Percentiles rank a stretch among this genome's conserved stretches.
phyloP scores from a whole-genome alignment of 2,888 invertebrate genomes.

The Elegia similella region DNA sequence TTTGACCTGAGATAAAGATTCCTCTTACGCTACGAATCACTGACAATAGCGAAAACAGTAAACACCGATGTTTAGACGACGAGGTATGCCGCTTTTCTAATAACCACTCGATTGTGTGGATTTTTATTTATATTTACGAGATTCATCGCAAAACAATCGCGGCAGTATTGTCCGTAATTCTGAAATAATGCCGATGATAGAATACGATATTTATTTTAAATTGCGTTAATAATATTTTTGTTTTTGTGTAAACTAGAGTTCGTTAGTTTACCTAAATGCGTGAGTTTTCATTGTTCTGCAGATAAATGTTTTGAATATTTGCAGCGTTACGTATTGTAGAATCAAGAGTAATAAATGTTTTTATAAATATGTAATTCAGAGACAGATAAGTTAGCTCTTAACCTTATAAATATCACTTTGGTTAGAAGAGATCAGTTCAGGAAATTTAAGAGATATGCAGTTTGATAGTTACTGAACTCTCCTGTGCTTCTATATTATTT shows the following conservation, averaged over 20 bases:
- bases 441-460: too few species aligned
- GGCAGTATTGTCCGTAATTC: conserved; percentile 4
- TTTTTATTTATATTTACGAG: conserved; percentile 57
- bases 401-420: too few species aligned
- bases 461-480: too few species aligned
- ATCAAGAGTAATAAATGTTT: too few species aligned
- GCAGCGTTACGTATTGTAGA: too few species aligned
- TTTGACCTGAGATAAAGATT: conserved; percentile 32
- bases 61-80: conserved; percentile 50
- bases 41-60: conserved; percentile 43
- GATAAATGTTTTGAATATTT: not conserved
- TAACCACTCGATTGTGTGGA: conserved; percentile 37
- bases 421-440: too few species aligned
- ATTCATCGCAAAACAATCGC: conserved; percentile 50
- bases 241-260: conserved; percentile 16
- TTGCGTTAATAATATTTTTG: not conserved
- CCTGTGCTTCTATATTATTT: too few species aligned
- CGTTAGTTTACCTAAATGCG: not conserved
- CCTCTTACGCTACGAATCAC: conserved; percentile 33
- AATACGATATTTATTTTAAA: conserved; percentile 25
- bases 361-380: too few species aligned
- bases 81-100: conserved; percentile 53
- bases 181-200: conserved; percentile 39
- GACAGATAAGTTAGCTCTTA: too few species aligned
- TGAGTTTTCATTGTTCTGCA: not conserved